Conservation (phyloP, 2,888 invertebrate species). For the Ectemnius continuus region DNA sequence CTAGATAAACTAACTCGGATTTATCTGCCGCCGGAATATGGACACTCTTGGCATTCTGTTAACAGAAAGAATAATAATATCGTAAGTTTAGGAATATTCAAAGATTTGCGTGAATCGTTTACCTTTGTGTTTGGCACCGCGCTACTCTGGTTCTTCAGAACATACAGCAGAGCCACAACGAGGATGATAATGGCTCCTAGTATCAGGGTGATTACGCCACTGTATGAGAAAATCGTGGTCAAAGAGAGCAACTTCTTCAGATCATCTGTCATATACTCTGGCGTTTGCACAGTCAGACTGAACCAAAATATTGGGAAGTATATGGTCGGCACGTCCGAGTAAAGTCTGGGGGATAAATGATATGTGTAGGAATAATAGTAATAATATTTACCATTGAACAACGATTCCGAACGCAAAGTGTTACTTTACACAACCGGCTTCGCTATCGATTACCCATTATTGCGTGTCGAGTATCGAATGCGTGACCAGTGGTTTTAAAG, state of each 20-base stretch:
- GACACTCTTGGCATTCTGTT: conserved; percentile 50
- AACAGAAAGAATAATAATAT: not conserved
- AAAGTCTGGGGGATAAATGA: conserved; percentile 80
- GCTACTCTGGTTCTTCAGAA: conserved; percentile 55
- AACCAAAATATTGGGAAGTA: conserved; percentile 90
- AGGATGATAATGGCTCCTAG: conserved; percentile 74
- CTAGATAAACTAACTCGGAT: conserved; percentile 70
- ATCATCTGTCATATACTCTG: conserved; percentile 80
- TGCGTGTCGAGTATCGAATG: no score
- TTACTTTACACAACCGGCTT: no score
- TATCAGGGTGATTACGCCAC: conserved; percentile 78
- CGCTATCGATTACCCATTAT: no score
- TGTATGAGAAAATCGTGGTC: conserved; percentile 79
- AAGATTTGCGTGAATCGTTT: not conserved
- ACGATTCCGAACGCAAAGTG: not conserved
- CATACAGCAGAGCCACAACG: conserved; percentile 55
- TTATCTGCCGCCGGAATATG: conserved; percentile 59
- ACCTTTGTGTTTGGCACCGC: conserved; percentile 26
- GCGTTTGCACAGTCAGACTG: conserved; percentile 83
- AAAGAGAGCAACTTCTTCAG: conserved; percentile 80
- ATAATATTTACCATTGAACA: not conserved
- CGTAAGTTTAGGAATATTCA: no score
- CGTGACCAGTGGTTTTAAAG: no score
- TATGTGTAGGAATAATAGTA: not conserved
- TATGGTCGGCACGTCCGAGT: conserved; percentile 83